Evolutionary conservation across 2,888 invertebrate genomes (phyloP), one percentile per base, ranked within the genome.

Genomic region (Sympetrum striolatum): DNA sequence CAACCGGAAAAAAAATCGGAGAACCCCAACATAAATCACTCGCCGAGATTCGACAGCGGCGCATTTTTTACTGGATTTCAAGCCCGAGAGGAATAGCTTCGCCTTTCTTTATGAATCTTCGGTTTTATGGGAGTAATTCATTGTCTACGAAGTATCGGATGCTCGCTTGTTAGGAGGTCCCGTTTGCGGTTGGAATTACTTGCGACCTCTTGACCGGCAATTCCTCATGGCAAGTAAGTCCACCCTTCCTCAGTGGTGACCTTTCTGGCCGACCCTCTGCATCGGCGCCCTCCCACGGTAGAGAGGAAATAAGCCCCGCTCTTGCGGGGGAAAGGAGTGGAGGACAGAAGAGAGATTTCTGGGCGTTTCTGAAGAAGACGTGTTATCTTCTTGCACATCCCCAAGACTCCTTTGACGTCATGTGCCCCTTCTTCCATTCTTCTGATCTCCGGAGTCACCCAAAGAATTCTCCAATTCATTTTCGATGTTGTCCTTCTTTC

Each of bases 171-270:
- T 73, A 73, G 60, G 37, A 35, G 60, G 35, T 60, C 60, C 35
- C 82, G 15, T 58, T 73, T 82, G 86, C 60, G 37, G 58, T 37
- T 86, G 86, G 39, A 60, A 86, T 60, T 60, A 60, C 86, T 86
- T n/a, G 86, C 86, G 86, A 86, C 86, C 86, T 86, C 86, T 86
- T 86, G 86, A 86, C 86, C 86, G 86, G 86, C 86, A 86, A 86
- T 86, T 37, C 60, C 37, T 86, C 60, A 86, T 60, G 86, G 37
- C 35, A 18, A 35, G 86, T 37, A 58, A 82, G 60, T 60, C 82
- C 53, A 58, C 60, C 58, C 53, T 31, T 14, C 82, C 60, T 60
- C 86, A 2, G 14, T 60, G 86, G 60, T 86, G 86, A 86, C 86
- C 86, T 86, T 86, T 86, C 31, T 53, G 82, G 58, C 35, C 58